Percentiles rank a stretch among this genome's conserved stretches.
phyloP scores from a whole-genome alignment of 2,113 vertebrate genomes.

The Sterna hirundo region DNA sequence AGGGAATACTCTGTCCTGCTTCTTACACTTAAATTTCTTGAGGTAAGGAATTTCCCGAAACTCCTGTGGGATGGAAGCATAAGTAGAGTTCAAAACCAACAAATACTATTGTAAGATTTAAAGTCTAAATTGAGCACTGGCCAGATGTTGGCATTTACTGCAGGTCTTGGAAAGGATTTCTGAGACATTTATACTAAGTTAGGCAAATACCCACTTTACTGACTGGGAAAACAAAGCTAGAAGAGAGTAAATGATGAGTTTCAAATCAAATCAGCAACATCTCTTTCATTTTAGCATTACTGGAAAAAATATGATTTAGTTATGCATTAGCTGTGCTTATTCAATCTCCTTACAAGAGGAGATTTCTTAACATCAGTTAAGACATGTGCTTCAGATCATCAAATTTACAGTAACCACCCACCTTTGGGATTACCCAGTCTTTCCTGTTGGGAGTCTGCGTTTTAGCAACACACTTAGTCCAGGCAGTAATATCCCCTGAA shows the following conservation, averaged over 20 bases:
- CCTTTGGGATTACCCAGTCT: conserved; percentile 92
- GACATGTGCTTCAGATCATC: neutral
- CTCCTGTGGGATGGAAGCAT: conserved; percentile 75
- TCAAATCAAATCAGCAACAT: neutral
- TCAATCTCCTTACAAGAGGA: neutral
- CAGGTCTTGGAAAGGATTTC: neutral
- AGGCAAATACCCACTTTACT: neutral
- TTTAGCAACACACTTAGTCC: conserved; percentile 96
- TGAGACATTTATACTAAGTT: rapidly evolving
- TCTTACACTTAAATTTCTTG: conserved; percentile 95
- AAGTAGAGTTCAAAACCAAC: neutral
- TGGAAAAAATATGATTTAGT: neutral
- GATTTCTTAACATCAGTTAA: neutral
- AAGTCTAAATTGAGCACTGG: neutral
- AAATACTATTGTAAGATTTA: neutral
- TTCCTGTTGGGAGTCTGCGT: conserved; percentile 84
- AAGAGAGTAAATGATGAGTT: neutral
- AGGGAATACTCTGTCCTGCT: conserved; percentile 85
- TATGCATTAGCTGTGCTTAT: neutral
- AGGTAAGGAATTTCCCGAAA: conserved; percentile 90
- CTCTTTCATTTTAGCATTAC: neutral
- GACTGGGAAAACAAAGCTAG: neutral
- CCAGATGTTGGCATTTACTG: neutral
- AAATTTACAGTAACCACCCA: conserved; percentile 38
- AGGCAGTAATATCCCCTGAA: conserved; percentile 91